Evolutionary conservation across 2,797 vertebrate genomes (phyloP), one percentile per base, ranked within the genome.

Genomic region (Synaphobranchus kaupii): DNA sequence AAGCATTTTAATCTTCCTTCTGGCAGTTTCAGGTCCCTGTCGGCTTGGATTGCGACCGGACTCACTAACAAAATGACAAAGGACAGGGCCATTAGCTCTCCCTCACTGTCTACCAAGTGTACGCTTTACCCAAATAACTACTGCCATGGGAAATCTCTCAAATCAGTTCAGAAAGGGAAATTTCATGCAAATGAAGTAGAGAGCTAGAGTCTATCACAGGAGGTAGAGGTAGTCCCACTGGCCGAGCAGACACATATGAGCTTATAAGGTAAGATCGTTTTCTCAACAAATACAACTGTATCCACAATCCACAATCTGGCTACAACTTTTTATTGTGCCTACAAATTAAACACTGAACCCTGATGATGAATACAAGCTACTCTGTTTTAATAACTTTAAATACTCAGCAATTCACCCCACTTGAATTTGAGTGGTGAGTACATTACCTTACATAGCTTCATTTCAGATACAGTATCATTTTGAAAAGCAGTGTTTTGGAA

Each of bases 21-120:
- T 68, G 63, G n/a, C 63, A 68, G 63, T 28, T 68, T 68, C 25
- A 68, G 63, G 63, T 68, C 63, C 63, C 63, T 68, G 63, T 68
- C 63, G 63, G n/a, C 63, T n/a, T 10, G 22, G 63, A 68, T 28
- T 28, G n/a, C n/a, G n/a, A 68, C 63, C 28, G 6, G 9, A 28
- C 68, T 15, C 28, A 15, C 31, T 73, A 73, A 15, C 28, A 73
- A 73, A 31, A 73, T 73, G 28, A 73, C 68, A 73, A 73, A 34
- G 68, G 31, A 73, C 31, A 73, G 31, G 31, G 31, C 68, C 28
- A 31, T 73, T 73, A 34, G 31, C 31, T 39, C 68, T 34, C 68
- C 13, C 68, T 73, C 68, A 73, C 68, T 34, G 31, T 73, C 68
- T 73, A 73, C 12, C 68, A 34, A 73, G 68, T 17, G 31, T 28